Evolutionary conservation across 1,140 invertebrate species (phyloP).

Genomic region (Metaphire vulgaris): DNA sequence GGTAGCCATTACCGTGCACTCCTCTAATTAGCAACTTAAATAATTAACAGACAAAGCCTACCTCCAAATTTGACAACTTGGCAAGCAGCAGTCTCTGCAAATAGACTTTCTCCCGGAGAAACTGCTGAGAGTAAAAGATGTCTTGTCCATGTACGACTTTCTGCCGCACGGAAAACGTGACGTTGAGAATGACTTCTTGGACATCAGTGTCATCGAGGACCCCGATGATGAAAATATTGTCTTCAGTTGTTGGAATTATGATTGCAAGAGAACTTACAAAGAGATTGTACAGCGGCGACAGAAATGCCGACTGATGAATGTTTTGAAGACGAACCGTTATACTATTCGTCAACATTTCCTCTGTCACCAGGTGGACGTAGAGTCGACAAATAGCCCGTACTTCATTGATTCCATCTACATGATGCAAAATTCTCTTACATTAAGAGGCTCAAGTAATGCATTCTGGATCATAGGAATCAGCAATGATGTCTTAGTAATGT

Average conservation of each 20-base stretch:
- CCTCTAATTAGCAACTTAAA: too few species aligned
- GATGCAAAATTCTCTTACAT: too few species aligned
- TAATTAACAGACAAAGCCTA: constrained; percentile 44
- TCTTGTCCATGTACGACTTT: constrained; percentile 57
- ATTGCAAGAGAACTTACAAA: constrained; percentile 86
- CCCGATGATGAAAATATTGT: constrained; percentile 89
- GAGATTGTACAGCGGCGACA: constrained; percentile 79
- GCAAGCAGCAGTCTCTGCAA: constrained; percentile 77
- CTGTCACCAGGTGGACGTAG: constrained; percentile 79
- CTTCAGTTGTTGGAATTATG: constrained; percentile 81
- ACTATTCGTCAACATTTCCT: constrained; percentile 89
- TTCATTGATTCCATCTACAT: constrained; percentile 82
- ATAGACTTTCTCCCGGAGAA: constrained; percentile 86
- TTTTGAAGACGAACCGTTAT: constrained; percentile 87
- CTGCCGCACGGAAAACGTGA: constrained; percentile 82
- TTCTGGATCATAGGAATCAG: too few species aligned
- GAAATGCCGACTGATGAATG: constrained; percentile 85
- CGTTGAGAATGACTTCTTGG: constrained; percentile 73
- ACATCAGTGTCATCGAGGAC: constrained; percentile 76
- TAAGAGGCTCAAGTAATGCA: too few species aligned
- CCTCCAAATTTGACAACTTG: constrained; percentile 76
- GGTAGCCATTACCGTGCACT: too few species aligned
- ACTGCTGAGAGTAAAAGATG: constrained; percentile 74
- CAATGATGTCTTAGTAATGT: too few species aligned
- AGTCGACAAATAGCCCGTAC: constrained; percentile 70